Percentiles rank a stretch among this genome's conserved stretches.
Evolutionary conservation across 2,797 vertebrate species (phyloP).

Genomic region (Enteromius thamalakanensis): DNA sequence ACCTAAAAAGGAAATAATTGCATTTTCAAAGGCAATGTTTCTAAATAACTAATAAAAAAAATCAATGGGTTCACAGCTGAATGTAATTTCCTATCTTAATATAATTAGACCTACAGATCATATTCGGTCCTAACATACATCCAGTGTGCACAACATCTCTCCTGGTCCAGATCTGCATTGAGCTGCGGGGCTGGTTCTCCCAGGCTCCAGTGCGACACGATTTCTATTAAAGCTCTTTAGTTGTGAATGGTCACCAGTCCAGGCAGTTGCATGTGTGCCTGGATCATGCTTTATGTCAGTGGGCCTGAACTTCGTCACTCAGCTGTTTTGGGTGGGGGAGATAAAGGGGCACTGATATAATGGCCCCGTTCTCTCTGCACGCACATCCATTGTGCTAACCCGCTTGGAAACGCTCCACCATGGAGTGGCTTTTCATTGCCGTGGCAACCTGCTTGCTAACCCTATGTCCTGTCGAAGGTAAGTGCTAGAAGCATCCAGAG

Average conservation of each 20-base stretch:
- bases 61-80: conserved; percentile 59
- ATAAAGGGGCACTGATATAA: conserved; percentile 63
- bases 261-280: conserved; percentile 29
- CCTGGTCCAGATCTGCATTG: background rate
- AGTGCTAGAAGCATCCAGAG: conserved; percentile 75
- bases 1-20: background rate
- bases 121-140: background rate
- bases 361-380: conserved; percentile 61
- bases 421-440: conserved; percentile 77
- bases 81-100: conserved; percentile 18
- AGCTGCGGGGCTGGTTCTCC: conserved; percentile 13
- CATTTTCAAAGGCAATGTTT: conserved; percentile 66
- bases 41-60: conserved; percentile 72
- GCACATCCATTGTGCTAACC: conserved; percentile 49
- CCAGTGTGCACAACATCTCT: background rate
- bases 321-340: conserved; percentile 58
- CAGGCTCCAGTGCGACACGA: conserved; percentile 11
- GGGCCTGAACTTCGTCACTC: conserved; percentile 66
- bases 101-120: conserved; percentile 1
- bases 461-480: conserved; percentile 77
- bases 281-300: conserved; percentile 51
- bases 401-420: conserved; percentile 64
- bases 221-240: conserved; percentile 37
- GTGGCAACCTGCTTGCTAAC: conserved; percentile 75
- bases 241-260: conserved; percentile 47